These are phyloP conservation scores for Gallinago solitaria DNA, from an alignment of 2,797 vertebrate genomes.

Conservation along the genomic window DNA sequence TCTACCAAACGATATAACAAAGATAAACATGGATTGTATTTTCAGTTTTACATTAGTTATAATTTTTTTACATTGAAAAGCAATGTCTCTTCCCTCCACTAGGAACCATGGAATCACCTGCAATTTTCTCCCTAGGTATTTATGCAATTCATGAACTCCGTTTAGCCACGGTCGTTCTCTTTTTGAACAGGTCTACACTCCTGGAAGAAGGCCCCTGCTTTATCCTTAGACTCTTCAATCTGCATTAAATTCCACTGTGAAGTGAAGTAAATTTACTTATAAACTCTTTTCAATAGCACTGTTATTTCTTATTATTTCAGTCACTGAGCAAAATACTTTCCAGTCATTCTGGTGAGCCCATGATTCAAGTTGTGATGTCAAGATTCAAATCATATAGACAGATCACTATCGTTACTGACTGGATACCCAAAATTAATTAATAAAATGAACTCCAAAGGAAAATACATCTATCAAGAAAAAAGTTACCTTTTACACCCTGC, in stretches of 20 bases:
- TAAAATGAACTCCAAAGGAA: not conserved
- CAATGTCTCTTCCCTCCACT: not conserved
- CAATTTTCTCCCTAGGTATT: not conserved
- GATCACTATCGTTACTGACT: not conserved
- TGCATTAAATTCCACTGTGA: not conserved
- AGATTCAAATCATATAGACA: not conserved
- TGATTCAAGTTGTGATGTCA: not conserved
- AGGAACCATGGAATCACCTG: not conserved
- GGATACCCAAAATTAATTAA: not conserved
- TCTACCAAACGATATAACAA: not conserved
- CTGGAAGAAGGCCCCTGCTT: not conserved
- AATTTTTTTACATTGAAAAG: not conserved
- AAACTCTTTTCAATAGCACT: not conserved
- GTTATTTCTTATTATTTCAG: not conserved
- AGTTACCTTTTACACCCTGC: slow-evolving; percentile 86
- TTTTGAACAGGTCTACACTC: not conserved
- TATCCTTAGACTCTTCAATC: not conserved
- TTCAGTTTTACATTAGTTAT: not conserved
- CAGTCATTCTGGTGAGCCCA: not conserved
- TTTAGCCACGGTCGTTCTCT: not conserved
- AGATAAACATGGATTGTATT: not conserved
- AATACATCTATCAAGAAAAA: not conserved
- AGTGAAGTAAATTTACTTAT: not conserved
- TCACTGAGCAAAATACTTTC: not conserved
- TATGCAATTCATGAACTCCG: not conserved